Percentiles rank a stretch among this genome's conserved stretches.
These are phyloP conservation scores for Brachionus koreanus DNA, from an alignment of 1,140 invertebrate genomes.

Conservation along the genomic window DNA sequence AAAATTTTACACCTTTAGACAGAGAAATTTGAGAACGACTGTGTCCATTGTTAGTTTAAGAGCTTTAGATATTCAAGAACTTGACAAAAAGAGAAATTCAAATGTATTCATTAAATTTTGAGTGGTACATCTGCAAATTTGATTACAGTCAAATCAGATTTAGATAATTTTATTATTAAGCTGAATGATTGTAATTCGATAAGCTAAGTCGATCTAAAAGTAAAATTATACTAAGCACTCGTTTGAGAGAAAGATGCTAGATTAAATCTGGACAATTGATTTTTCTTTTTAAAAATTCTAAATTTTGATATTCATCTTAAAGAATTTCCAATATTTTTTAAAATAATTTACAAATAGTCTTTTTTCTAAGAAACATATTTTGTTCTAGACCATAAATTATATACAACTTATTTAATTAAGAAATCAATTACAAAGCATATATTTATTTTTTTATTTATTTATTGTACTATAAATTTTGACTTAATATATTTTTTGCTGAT, in stretches of 20 bases:
- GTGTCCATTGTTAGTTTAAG: neutral
- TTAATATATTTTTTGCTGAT: neutral
- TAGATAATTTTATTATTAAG: conserved; percentile 5
- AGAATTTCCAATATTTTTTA: neutral
- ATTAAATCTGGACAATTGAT: neutral
- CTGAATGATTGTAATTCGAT: neutral
- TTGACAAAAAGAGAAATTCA: neutral
- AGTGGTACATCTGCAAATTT: conserved; percentile 22
- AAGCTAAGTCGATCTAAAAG: neutral
- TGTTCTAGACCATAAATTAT: neutral
- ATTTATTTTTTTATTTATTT: neutral
- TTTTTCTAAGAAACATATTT: neutral
- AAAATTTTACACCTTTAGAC: neutral
- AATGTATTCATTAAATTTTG: neutral
- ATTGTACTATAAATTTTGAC: neutral
- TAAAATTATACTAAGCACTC: neutral
- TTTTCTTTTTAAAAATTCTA: neutral
- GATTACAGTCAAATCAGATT: conserved; percentile 4
- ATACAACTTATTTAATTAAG: neutral
- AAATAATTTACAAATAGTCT: neutral
- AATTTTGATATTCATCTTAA: neutral
- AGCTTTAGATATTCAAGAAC: neutral
- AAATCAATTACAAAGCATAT: neutral
- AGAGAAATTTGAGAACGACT: neutral
- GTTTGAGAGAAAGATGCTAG: neutral